These are phyloP conservation scores for Sebastes schlegelii DNA, from an alignment of 2,113 vertebrate species.

Conservation along the genomic window DNA sequence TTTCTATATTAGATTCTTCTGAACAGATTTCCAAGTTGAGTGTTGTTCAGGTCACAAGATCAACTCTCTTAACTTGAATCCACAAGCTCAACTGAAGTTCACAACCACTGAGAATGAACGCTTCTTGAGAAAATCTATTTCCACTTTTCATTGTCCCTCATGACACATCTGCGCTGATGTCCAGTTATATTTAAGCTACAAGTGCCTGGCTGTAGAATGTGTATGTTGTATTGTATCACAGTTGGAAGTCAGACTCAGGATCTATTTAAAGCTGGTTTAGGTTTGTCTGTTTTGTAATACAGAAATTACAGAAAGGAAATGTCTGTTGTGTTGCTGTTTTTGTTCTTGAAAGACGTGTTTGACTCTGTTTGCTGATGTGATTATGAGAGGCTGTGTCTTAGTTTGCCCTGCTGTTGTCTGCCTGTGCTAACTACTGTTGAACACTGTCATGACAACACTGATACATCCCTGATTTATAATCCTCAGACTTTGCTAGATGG, in stretches of 20 bases:
- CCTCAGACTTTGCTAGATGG: background rate
- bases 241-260: background rate
- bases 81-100: slow-evolving; percentile 19
- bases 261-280: background rate
- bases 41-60: slow-evolving; percentile 42
- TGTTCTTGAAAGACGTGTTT: background rate
- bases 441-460: background rate
- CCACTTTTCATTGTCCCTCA: background rate
- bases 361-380: background rate
- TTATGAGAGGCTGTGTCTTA: background rate
- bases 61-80: slow-evolving; percentile 18
- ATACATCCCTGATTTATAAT: background rate
- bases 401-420: background rate
- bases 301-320: background rate
- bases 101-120: slow-evolving; percentile 18
- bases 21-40: slow-evolving; percentile 15
- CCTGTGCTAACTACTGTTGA: background rate
- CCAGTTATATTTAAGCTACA: background rate
- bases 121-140: background rate
- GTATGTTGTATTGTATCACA: background rate
- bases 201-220: background rate
- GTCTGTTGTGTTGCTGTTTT: background rate
- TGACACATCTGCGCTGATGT: background rate
- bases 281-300: background rate
- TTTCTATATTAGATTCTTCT: background rate